phyloP scores from a whole-genome alignment of 2,113 vertebrate species.

The Prolemur simus region DNA sequence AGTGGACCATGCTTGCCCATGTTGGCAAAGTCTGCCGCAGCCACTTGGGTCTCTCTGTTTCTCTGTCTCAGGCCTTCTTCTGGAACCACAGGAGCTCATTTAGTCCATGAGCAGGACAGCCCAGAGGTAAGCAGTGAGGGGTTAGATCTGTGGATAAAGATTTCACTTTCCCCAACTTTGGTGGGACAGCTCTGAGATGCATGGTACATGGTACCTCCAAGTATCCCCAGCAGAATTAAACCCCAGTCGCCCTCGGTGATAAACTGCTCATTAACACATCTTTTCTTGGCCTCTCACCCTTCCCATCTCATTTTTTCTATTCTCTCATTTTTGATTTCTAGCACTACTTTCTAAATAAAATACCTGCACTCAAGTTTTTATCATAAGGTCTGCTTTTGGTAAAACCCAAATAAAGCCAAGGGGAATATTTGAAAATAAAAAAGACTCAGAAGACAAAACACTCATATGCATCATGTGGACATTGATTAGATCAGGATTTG shows the following conservation, averaged over 20 bases:
- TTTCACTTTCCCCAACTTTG: background rate
- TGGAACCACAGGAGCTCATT: background rate
- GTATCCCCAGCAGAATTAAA: background rate
- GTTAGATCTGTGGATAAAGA: background rate
- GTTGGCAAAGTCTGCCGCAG: too few relatives aligned
- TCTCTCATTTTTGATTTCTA: background rate
- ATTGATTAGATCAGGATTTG: background rate
- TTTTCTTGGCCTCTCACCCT: background rate
- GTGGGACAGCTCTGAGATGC: background rate
- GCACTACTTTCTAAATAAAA: background rate
- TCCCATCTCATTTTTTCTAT: background rate
- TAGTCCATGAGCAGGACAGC: background rate
- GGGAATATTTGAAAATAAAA: background rate
- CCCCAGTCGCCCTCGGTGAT: background rate
- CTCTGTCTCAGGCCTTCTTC: background rate
- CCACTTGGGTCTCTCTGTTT: background rate
- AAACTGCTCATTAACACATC: background rate
- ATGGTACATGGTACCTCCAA: background rate
- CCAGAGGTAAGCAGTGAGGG: background rate
- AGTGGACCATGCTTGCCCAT: rapidly evolving
- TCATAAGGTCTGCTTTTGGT: background rate
- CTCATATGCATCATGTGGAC: background rate
- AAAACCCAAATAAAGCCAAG: background rate
- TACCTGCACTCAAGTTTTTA: background rate
- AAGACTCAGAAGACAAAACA: background rate